These are phyloP conservation scores for Cactoblastis cactorum DNA, from an alignment of 2,888 invertebrate genomes.

Conservation along the genomic window DNA sequence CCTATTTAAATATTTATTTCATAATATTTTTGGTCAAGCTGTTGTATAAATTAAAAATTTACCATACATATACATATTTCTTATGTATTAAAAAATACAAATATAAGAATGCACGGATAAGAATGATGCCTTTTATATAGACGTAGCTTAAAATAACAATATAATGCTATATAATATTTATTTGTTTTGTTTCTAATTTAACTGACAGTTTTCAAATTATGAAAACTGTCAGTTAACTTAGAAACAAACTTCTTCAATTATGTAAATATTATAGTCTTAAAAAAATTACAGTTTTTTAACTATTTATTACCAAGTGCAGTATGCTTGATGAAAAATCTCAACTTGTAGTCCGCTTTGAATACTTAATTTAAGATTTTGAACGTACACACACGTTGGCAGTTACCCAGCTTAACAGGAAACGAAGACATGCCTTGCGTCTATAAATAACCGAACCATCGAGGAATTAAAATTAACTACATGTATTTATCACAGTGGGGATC, in stretches of 20 bases:
- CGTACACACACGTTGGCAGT: conserved; percentile 1
- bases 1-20: background rate
- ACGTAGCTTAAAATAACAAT: background rate
- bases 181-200: background rate
- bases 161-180: background rate
- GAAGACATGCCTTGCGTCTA: conserved; percentile 31
- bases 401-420: conserved; percentile 12
- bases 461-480: conserved; percentile 43
- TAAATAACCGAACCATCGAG: conserved; percentile 39
- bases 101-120: background rate
- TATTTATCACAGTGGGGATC: conserved; percentile 58
- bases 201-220: background rate
- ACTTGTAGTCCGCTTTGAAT: background rate
- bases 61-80: conserved; percentile 3
- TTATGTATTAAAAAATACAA: conserved; percentile 4
- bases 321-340: background rate
- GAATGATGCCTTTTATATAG: background rate
- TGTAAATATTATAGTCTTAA: too few species aligned
- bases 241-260: too few species aligned
- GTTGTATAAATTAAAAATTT: background rate
- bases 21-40: conserved; percentile 10
- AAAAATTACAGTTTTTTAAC: too few species aligned
- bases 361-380: conserved; percentile 1
- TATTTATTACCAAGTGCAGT: background rate
- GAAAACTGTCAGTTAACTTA: too few species aligned